A percentile compares a stretch with the other conserved stretches of the same genome.
Evolutionary conservation across 2,797 vertebrate genomes (phyloP).

Genomic region (Paratrypauchen microcephalus): DNA sequence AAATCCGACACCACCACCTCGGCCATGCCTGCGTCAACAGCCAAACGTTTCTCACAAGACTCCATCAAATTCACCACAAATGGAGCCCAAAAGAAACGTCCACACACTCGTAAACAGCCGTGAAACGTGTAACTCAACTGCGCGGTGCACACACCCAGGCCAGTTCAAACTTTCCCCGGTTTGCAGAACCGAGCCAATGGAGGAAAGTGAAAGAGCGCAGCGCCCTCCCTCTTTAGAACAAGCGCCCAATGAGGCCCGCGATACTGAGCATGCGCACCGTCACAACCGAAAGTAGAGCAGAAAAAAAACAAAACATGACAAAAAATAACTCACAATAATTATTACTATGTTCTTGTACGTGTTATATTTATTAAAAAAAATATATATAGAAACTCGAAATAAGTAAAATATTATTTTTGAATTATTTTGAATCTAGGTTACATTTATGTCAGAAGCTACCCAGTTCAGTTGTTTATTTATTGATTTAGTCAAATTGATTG

Average conservation of each 20-base stretch:
- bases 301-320: no score
- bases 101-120: background rate
- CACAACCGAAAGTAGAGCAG: background rate
- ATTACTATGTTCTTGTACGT: no score
- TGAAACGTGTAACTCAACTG: background rate
- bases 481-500: no score
- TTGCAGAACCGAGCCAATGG: conserved; percentile 28
- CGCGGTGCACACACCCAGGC: conserved; percentile 13
- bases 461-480: no score
- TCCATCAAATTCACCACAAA: conserved; percentile 16
- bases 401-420: no score
- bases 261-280: conserved; percentile 4
- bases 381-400: no score
- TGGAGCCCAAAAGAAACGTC: background rate
- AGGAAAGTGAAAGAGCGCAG: background rate
- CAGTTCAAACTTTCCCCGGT: conserved; percentile 60
- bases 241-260: background rate
- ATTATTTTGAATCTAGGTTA: no score
- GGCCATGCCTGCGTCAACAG: background rate
- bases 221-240: conserved; percentile 7
- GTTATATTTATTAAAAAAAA: no score
- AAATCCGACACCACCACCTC: conserved; percentile 19
- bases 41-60: background rate
- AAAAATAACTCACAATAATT: no score
- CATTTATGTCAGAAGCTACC: no score